Conservation (phyloP, 1,140 invertebrate genomes). For the Drosophila pseudoananassae region DNA sequence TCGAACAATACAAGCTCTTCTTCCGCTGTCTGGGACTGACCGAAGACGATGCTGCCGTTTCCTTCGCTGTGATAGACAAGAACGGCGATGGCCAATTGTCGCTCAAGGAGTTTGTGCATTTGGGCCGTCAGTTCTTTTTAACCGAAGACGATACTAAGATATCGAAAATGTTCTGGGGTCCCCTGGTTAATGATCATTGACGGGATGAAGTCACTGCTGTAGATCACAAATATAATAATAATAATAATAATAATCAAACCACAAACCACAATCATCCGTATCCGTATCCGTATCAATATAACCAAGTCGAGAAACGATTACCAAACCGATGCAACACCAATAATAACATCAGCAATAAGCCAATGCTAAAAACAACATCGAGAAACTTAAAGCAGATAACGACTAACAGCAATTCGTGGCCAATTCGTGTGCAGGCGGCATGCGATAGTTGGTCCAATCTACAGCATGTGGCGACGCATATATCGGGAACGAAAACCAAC, state of each 20-base stretch:
- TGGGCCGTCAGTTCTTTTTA: conserved; percentile 91
- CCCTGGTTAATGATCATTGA: conserved; percentile 85
- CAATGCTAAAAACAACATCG: conserved; percentile 55
- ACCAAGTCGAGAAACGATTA: not conserved
- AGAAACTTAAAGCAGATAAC: conserved; percentile 22
- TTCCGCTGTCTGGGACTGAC: conserved; percentile 90
- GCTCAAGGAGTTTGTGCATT: conserved; percentile 90
- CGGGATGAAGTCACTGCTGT: conserved; percentile 77
- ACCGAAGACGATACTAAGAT: conserved; percentile 90
- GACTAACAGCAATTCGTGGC: conserved; percentile 31
- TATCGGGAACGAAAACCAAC: conserved; percentile 33
- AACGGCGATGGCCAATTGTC: conserved; percentile 91
- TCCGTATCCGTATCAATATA: conserved; percentile 1
- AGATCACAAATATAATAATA: conserved; percentile 42
- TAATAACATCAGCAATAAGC: conserved; percentile 14
- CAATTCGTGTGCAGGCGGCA: conserved; percentile 63
- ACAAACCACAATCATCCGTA: conserved; percentile 20
- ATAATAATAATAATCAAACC: conserved; percentile 10
- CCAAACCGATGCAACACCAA: not conserved
- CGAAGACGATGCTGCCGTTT: conserved; percentile 89
- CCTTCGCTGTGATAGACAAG: conserved; percentile 91
- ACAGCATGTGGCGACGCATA: conserved; percentile 73
- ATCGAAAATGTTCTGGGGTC: conserved; percentile 94
- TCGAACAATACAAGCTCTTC: conserved; percentile 92
- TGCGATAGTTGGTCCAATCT: conserved; percentile 69